Conservation (phyloP, 2,797 vertebrate genomes). For the Danionella dracula region DNA sequence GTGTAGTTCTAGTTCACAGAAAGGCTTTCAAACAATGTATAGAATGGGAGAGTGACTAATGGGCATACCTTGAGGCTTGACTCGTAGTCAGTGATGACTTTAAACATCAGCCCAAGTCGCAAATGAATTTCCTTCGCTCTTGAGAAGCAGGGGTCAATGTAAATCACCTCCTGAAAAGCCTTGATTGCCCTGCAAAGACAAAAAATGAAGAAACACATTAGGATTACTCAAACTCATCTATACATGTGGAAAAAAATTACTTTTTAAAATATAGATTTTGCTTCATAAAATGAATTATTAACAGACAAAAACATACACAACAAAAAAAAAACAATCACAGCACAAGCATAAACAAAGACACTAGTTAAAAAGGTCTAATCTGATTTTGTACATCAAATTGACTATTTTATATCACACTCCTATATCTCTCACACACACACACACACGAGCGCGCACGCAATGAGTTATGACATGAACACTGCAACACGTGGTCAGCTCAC, state of each 20-base stretch:
- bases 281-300: too few relatives aligned
- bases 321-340: neutral
- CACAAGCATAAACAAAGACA: neutral
- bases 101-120: slow-evolving; percentile 97
- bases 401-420: too few relatives aligned
- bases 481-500: slow-evolving; percentile 41
- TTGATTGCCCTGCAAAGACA: slow-evolving; percentile 85
- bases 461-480: slow-evolving; percentile 34
- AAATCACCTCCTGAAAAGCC: slow-evolving; percentile 98
- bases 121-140: slow-evolving; percentile 96
- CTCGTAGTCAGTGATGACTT: slow-evolving; percentile 96
- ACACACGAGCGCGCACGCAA: neutral
- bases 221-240: too few relatives aligned
- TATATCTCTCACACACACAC: neutral
- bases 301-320: too few relatives aligned
- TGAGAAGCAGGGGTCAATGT: slow-evolving; percentile 93
- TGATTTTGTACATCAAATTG: too few relatives aligned
- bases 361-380: too few relatives aligned
- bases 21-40: too few relatives aligned
- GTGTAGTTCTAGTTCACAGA: too few relatives aligned
- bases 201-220: neutral
- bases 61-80: slow-evolving; percentile 92
- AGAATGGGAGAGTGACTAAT: neutral
- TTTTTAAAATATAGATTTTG: too few relatives aligned
- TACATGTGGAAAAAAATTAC: too few relatives aligned